Conservation (phyloP, 2,888 invertebrate genomes). For the Balanococcus diminutus region DNA sequence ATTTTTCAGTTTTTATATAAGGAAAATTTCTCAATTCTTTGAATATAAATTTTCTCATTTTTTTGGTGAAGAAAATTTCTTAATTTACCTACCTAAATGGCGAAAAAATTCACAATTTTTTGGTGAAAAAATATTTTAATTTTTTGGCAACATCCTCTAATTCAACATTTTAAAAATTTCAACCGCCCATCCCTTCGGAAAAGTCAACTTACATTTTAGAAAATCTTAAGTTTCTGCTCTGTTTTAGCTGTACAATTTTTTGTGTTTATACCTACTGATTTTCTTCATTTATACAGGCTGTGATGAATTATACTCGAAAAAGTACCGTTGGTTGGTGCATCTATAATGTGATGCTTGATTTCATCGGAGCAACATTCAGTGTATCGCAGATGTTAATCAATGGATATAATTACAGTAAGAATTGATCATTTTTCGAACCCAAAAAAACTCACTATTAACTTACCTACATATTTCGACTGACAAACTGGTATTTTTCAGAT, state of each 20-base stretch:
- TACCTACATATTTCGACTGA: not conserved
- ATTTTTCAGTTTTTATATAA: too few relatives aligned
- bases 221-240: not conserved
- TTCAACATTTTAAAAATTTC: too few relatives aligned
- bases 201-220: too few relatives aligned
- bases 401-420: slow-evolving; percentile 83
- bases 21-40: too few relatives aligned
- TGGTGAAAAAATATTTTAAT: too few relatives aligned
- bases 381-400: slow-evolving; percentile 95
- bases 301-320: slow-evolving; percentile 93
- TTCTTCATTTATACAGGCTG: slow-evolving; percentile 70
- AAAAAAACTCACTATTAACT: not conserved
- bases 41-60: too few relatives aligned
- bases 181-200: too few relatives aligned
- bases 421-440: not conserved
- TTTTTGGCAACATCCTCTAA: too few relatives aligned
- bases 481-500: slow-evolving; percentile 67
- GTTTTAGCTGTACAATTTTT: slow-evolving; percentile 57
- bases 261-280: too few relatives aligned
- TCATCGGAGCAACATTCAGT: slow-evolving; percentile 91
- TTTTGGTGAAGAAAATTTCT: too few relatives aligned
- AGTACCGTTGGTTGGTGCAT: slow-evolving; percentile 99
- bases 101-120: too few relatives aligned
- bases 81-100: too few relatives aligned
- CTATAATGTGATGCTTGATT: slow-evolving; percentile 95